Evolutionary conservation across 2,797 vertebrate species (phyloP).

Genomic region (Malacoctenus gilli): DNA sequence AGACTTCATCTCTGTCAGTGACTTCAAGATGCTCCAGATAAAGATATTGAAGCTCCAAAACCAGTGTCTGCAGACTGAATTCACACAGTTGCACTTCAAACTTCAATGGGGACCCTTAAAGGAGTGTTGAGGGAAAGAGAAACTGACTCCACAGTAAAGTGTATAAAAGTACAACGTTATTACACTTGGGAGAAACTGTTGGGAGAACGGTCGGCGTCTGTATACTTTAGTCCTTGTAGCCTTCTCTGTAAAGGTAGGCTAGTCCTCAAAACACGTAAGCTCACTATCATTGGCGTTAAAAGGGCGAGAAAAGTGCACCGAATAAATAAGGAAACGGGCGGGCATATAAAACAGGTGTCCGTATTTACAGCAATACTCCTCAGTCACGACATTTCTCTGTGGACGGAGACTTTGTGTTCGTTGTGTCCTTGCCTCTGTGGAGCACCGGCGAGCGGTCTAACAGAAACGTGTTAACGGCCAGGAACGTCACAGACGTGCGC

Average conservation of each 20-base stretch:
- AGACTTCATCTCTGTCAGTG: too few species aligned
- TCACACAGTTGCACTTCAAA: too few species aligned
- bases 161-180: too few species aligned
- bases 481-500: slow-evolving; percentile 55
- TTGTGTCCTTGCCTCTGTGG: slow-evolving; percentile 14
- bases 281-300: slow-evolving; percentile 41
- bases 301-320: slow-evolving; percentile 6
- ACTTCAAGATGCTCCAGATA: too few species aligned
- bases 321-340: slow-evolving; percentile 51
- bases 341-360: slow-evolving; percentile 29
- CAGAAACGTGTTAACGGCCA: slow-evolving; percentile 28
- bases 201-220: too few species aligned
- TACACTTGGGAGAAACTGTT: too few species aligned
- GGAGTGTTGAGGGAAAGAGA: too few species aligned
- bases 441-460: slow-evolving; percentile 33
- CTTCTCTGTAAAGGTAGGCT: slow-evolving; percentile 62
- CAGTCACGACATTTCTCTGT: slow-evolving; percentile 57
- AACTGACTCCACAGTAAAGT: too few species aligned
- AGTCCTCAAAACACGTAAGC: slow-evolving; percentile 69
- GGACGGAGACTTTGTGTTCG: slow-evolving; percentile 42
- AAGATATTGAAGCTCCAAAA: too few species aligned
- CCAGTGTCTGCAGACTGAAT: too few species aligned
- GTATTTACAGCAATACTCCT: slow-evolving; percentile 72
- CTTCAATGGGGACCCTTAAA: too few species aligned
- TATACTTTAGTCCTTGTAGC: too few species aligned